Base-by-base conservation (phyloP, 2,888 invertebrate genomes). In the Margaritifera margaritifera region DNA sequence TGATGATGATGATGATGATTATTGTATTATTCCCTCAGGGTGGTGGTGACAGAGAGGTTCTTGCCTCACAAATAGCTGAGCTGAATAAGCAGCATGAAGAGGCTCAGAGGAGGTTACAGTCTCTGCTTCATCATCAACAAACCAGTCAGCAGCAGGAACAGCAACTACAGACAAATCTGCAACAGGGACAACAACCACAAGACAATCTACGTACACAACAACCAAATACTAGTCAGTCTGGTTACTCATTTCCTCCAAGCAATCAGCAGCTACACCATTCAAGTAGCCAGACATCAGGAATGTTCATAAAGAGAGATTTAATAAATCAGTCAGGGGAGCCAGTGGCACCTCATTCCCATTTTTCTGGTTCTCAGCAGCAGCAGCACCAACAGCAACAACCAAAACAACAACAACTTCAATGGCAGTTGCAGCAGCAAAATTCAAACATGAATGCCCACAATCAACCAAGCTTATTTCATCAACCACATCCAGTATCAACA, bases 31-130 rank as follows among this genome's bases (percentile, higher is more conserved):
- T 52, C 52, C 54, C 54, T 54, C 50, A 62, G 55, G 62, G 54
- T 51, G 64, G 64, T 57, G 65, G 72, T 25, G 74, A 78, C 51
- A 73, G 75, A 55, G 77, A 71, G n/a, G 71, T 69, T 56, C 80
- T 86, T 67, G 77, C 82, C 24, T 68, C 74, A 24, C 86, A 87
- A 71, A 85, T 87, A 66, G 86, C 84, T 11, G 85, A 82, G 50
- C 73, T 87, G 11, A 86, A 85, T 71, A 78, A 81, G 59, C 86
- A 87, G 63, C 86, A 87, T 63, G 85, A 81, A 31, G 86, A 86
- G 59, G 87, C 87, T n/a, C 84, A 85, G 72, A 80, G 71, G 53
- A 70, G 84, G 24, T 67, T 85, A 6, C 73, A 82, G 62, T 65
- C 70, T 11, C 62, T 87, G 55, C 79, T 85, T 72, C 68, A 72